A percentile compares a stretch with the other conserved stretches of the same genome.
Conservation (phyloP, 2,888 invertebrate species). For the Phrixothrix hirtus region DNA sequence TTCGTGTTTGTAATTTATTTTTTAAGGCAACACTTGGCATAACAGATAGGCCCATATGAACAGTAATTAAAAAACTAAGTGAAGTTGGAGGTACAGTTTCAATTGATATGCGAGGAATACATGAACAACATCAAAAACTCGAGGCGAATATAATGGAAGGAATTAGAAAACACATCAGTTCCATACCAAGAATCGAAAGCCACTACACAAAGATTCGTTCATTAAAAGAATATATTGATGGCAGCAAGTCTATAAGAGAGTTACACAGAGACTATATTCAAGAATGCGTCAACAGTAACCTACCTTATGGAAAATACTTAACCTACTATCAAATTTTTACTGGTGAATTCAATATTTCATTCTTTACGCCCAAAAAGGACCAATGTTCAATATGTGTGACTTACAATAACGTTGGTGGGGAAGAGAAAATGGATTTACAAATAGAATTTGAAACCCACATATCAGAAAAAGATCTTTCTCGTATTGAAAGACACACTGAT, state of each 20-base stretch:
- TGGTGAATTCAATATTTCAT: too few relatives aligned
- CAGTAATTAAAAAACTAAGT: not conserved
- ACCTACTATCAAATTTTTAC: too few relatives aligned
- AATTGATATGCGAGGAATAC: not conserved
- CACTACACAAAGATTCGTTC: not conserved
- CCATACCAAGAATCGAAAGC: not conserved
- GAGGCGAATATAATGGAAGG: not conserved
- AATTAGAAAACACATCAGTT: not conserved
- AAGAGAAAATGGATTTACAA: constrained; percentile 8
- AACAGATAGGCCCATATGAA: not conserved
- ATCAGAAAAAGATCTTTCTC: constrained; percentile 26
- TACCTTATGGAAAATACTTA: too few relatives aligned
- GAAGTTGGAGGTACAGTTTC: not conserved
- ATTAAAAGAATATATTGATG: not conserved
- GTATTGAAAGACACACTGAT: constrained; percentile 28
- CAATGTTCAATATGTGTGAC: constrained; percentile 8
- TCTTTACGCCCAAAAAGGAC: too few relatives aligned
- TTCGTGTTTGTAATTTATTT: not conserved
- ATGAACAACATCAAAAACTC: not conserved
- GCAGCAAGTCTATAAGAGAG: not conserved
- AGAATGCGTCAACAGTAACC: too few relatives aligned
- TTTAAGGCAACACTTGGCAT: not conserved
- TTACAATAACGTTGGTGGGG: constrained; percentile 6
- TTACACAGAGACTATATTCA: not conserved
- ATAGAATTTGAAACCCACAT: constrained; percentile 18